Conservation (phyloP, 2,888 invertebrate genomes). For the Pristionchus entomophagus region DNA sequence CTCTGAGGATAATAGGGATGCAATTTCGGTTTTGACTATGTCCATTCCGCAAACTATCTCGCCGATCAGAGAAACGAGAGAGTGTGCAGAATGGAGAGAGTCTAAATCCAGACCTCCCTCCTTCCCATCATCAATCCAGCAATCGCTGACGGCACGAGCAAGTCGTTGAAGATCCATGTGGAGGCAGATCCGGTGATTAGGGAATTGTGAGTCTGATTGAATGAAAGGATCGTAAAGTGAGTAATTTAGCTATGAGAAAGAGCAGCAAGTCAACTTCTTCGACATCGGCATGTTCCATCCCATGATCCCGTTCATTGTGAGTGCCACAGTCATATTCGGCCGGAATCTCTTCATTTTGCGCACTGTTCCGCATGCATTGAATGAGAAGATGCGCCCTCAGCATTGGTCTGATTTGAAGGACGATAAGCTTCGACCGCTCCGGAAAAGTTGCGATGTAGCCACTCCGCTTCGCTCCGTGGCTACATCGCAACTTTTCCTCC, state of each 20-base stretch:
- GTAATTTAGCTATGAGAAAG: background rate
- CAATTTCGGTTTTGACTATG: too few relatives aligned
- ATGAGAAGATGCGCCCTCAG: too few relatives aligned
- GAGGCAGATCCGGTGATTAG: background rate
- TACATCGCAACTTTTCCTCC: too few relatives aligned
- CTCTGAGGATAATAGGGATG: too few relatives aligned
- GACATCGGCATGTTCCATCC: slow-evolving; percentile 27
- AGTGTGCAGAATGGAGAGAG: too few relatives aligned
- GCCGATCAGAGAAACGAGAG: too few relatives aligned
- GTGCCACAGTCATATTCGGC: too few relatives aligned
- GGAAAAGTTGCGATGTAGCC: too few relatives aligned
- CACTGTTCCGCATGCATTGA: too few relatives aligned
- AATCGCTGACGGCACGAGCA: background rate
- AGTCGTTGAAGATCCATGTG: background rate
- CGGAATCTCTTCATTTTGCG: too few relatives aligned
- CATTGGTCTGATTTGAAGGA: background rate
- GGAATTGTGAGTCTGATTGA: background rate
- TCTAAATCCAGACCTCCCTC: slow-evolving; percentile 9
- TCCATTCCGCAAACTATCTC: too few relatives aligned
- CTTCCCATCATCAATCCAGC: background rate
- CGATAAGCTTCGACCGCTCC: background rate
- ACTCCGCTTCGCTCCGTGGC: too few relatives aligned
- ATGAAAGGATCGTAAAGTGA: rapidly evolving
- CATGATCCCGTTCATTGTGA: background rate
- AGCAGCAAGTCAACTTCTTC: slow-evolving; percentile 26